These are phyloP conservation scores for Atractosteus spatula DNA, from an alignment of 2,113 vertebrate genomes.

Conservation along the genomic window DNA sequence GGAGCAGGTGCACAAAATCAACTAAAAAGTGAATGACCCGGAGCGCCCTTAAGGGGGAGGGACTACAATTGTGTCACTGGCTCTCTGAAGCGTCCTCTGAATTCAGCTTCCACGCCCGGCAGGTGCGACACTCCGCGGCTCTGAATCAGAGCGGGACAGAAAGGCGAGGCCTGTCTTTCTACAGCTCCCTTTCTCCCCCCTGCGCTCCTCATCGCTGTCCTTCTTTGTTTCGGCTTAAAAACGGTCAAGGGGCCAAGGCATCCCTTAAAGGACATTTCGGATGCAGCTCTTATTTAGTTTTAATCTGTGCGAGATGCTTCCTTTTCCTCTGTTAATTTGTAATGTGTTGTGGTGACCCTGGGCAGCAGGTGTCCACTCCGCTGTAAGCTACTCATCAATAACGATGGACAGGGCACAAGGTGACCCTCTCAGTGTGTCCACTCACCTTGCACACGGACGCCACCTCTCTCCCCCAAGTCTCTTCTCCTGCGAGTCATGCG, in stretches of 20 bases:
- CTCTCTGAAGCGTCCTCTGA: too few species aligned
- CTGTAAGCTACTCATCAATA: conserved; percentile 43
- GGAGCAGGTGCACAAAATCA: too few species aligned
- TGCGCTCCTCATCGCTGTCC: conserved; percentile 41
- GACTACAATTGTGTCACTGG: too few species aligned
- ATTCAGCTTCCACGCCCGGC: too few species aligned
- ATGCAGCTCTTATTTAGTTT: conserved; percentile 48
- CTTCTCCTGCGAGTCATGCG: conserved; percentile 9
- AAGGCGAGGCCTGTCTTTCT: too few species aligned
- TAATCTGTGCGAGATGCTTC: conserved; percentile 26
- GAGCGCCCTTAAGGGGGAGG: too few species aligned
- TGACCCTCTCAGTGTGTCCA: conserved; percentile 54
- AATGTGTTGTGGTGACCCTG: conserved; percentile 31
- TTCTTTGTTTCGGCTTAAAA: conserved; percentile 60
- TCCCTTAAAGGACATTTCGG: conserved; percentile 69
- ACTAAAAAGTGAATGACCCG: too few species aligned
- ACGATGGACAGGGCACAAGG: conserved; percentile 57
- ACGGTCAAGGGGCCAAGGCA: conserved; percentile 61
- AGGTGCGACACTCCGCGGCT: too few species aligned
- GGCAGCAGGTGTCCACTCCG: conserved; percentile 2
- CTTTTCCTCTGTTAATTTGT: conserved; percentile 38
- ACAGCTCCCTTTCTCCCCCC: background rate
- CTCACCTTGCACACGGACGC: conserved; percentile 56
- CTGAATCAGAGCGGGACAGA: too few species aligned
- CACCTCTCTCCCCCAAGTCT: conserved; percentile 25